Base-by-base conservation (phyloP, 2,888 invertebrate species). In the Aphrophora alni region DNA sequence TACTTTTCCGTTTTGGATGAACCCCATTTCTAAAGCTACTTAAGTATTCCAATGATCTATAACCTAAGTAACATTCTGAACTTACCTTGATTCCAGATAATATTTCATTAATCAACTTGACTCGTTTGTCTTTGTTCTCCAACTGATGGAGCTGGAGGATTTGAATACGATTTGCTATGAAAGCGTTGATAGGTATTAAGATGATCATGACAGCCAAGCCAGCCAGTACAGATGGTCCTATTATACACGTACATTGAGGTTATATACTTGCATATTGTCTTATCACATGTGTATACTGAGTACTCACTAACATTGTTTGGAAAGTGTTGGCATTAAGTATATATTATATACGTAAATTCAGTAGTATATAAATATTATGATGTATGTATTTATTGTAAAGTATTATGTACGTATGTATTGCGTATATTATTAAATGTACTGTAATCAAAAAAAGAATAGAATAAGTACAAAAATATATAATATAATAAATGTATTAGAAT, bases 21-120 rank as follows among this genome's bases (percentile, higher is more conserved):
- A 84, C 80, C 70, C 84, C 86, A 80, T 91, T 91, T 1, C 91
- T 83, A 0, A 91, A 91, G 75, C 93, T 90, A 81, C 93, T 87
- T 1, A 92, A 85, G 12, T 93, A 83, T 86, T 87, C 86, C 0
- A 87, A 86, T 38, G 88, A 89, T 44, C 93, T 86, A 14, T 93
- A 93, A 73, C 92, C 91, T 28, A 93, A 85, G 0, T 92, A 90
- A 3, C 92, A 89, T 0, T 90, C 88, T 1, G 92, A 92, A 84
- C 69, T 78, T 82, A 84, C 84, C 82, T 84, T 84, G 25, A 85
- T 84, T 44, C 85, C 85, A 24, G 85, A 84, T 21, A 85, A 78
- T 74, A 85, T 83, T 83, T 85, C 85, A 71, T 85, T 85, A 84
- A 85, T 85, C 44, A 85, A 81, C 84, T 91, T 92, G 7, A 91